Percentiles rank a stretch among this genome's conserved stretches.
phyloP scores from a whole-genome alignment of 2,888 invertebrate genomes.

The Mermis nigrescens region DNA sequence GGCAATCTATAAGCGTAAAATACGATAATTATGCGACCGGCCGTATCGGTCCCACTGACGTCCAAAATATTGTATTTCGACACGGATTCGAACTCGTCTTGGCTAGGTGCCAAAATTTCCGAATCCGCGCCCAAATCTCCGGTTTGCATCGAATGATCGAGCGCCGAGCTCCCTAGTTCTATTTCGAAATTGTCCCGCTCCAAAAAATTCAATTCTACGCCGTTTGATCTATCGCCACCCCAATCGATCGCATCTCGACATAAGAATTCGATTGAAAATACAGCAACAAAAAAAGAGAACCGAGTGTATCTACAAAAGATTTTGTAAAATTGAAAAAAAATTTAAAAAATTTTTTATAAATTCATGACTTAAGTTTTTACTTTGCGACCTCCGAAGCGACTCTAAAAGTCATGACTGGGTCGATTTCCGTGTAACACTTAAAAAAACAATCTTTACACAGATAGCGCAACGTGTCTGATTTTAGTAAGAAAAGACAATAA shows the following conservation, averaged over 20 bases:
- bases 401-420: too few relatives aligned
- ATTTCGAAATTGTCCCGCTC: slow-evolving; percentile 17
- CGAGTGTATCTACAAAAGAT: too few relatives aligned
- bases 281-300: not conserved
- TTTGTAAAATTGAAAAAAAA: not conserved
- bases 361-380: not conserved
- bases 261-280: not conserved
- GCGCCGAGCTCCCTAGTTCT: slow-evolving; percentile 20
- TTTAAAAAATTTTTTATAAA: not conserved
- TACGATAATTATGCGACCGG: slow-evolving; percentile 81
- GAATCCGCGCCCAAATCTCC: not conserved
- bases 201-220: slow-evolving; percentile 1
- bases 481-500: too few relatives aligned
- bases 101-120: not conserved
- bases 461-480: too few relatives aligned
- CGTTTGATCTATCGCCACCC: not conserved
- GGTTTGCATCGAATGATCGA: slow-evolving; percentile 15
- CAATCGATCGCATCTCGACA: not conserved
- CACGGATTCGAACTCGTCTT: slow-evolving; percentile 49
- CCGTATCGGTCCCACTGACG: slow-evolving; percentile 59
- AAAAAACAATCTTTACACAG: too few relatives aligned
- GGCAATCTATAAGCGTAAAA: slow-evolving; percentile 80
- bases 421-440: too few relatives aligned
- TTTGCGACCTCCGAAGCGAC: too few relatives aligned
- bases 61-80: slow-evolving; percentile 57